Base-by-base conservation (phyloP, 1,140 invertebrate genomes). In the Radopholus similis region DNA sequence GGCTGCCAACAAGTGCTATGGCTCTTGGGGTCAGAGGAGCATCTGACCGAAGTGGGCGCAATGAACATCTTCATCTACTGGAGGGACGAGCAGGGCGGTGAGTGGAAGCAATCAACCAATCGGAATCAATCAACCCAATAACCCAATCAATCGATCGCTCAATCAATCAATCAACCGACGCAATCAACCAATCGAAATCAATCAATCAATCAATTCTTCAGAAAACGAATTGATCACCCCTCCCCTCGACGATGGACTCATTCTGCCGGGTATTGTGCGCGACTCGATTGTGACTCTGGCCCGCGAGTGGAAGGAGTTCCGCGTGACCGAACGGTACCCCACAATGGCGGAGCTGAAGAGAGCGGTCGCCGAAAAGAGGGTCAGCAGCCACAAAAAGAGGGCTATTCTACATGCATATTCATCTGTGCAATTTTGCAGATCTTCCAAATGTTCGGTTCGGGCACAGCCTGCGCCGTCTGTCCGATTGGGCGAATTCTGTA, bases 31-130 rank as follows among this genome's bases (percentile, higher is more conserved):
- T 88, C 92, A 4, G 89, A 98, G 81, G 88, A 95, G 82, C 88
- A 95, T 81, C 77, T 98, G 1, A 97, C 95, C 0, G 96, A 99
- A 87, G 93, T 92, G 49, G 96, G 96, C 49, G 93, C 95, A 5
- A 99, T 99, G 96, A 98, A 98, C 80, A 88, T 98, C 53, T 97
- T 98, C 81, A 87, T 95, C 72, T 89, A 90, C 77, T 90, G 89
- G 81, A 87, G 89, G 65, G 91, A 97, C 82, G 88, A 92, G 60
- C 85, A 91, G 79, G 92, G 92, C 88, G 93, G 93, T 94, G 85
- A 83, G 77, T 60, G 21, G 32, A 38, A 38, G 23, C 32, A 18
- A 57, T 21, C 21, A n/a, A n/a, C n/a, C n/a, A n/a, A n/a, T n/a
- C n/a, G n/a, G n/a, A n/a, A n/a, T n/a, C n/a, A n/a, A n/a, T n/a